Conservation (phyloP, 2,797 vertebrate species). For the Lutjanus campechanus region DNA sequence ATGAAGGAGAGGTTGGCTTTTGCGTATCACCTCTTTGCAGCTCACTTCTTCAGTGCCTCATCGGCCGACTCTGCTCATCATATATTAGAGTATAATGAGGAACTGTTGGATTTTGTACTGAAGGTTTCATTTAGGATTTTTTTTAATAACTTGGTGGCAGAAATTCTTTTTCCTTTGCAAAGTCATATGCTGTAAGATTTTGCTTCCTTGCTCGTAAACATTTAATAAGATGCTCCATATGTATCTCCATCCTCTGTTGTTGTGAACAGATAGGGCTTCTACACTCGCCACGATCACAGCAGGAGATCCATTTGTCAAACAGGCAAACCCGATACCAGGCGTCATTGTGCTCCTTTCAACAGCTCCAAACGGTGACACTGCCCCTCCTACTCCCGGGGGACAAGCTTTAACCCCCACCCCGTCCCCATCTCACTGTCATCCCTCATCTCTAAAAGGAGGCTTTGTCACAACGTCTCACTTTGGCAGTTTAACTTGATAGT, state of each 20-base stretch:
- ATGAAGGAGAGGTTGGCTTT: constrained; percentile 39
- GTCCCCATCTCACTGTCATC: constrained; percentile 81
- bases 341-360: constrained; percentile 89
- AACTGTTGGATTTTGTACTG: background rate
- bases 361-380: constrained; percentile 83
- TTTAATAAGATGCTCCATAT: constrained; percentile 34
- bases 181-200: background rate
- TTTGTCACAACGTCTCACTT: constrained; percentile 86
- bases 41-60: background rate
- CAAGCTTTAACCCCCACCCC: constrained; percentile 76
- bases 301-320: constrained; percentile 87
- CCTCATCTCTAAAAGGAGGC: constrained; percentile 83
- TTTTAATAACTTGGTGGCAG: background rate
- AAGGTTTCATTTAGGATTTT: background rate
- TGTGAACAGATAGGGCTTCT: constrained; percentile 65
- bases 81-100: constrained; percentile 1
- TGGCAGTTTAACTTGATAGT: constrained; percentile 88
- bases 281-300: constrained; percentile 79
- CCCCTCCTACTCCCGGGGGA: constrained; percentile 85
- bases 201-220: constrained; percentile 12
- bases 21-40: constrained; percentile 6
- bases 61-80: background rate
- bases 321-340: constrained; percentile 84
- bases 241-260: constrained; percentile 54
- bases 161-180: no score